Evolutionary conservation across 2,888 invertebrate genomes (phyloP).

Genomic region (Esperia sulphurella): DNA sequence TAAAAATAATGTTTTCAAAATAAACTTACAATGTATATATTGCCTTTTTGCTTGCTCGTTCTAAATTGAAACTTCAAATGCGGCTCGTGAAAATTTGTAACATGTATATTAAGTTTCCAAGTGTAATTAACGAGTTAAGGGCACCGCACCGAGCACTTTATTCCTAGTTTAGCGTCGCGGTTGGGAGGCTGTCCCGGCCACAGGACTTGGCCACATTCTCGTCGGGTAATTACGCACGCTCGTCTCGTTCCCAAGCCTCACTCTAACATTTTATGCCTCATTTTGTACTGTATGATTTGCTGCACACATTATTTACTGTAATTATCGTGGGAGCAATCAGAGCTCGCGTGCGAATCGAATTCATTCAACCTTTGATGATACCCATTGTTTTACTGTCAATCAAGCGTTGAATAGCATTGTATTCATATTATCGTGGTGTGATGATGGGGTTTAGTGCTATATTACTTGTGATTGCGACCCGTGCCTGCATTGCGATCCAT

Average conservation of each 20-base stretch:
- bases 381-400: constrained; percentile 33
- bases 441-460: constrained; percentile 6
- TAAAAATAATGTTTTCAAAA: constrained; percentile 9
- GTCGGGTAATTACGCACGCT: constrained; percentile 72
- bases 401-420: constrained; percentile 11
- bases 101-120: constrained; percentile 56
- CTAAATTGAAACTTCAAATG: constrained; percentile 10
- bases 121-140: constrained; percentile 68
- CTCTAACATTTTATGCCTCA: constrained; percentile 73
- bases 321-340: constrained; percentile 66
- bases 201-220: constrained; percentile 71
- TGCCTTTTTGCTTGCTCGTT: background rate
- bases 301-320: constrained; percentile 63
- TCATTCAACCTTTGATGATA: constrained; percentile 38
- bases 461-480: background rate
- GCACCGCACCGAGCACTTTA: constrained; percentile 59
- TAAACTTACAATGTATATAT: background rate
- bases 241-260: constrained; percentile 66
- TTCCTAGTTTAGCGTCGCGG: constrained; percentile 62
- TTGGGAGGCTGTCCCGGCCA: constrained; percentile 52
- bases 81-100: constrained; percentile 35
- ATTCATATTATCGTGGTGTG: constrained; percentile 5
- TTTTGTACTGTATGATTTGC: constrained; percentile 73
- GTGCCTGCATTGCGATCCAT: background rate
- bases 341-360: constrained; percentile 50